Evolutionary conservation across 2,888 invertebrate genomes (phyloP), one percentile per base, ranked within the genome.

Genomic region (Branchinecta sandiegonensis): DNA sequence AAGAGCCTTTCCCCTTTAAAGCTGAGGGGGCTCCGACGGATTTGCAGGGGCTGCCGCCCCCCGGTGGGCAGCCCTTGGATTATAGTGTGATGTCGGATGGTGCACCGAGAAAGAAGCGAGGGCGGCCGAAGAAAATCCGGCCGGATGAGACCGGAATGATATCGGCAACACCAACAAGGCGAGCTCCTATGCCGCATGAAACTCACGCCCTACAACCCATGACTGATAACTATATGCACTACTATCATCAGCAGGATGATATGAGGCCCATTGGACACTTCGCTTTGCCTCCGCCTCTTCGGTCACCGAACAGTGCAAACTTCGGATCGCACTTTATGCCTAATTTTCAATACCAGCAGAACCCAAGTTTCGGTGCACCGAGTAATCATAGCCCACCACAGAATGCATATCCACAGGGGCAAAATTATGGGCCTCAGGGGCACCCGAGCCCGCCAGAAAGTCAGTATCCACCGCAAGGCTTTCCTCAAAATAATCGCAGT

Each of bases 101-200:
- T 12, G 71, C 73, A 23, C 72, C 72, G n/a, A 73, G 72, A 69
- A 74, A 74, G 70, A 73, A 74, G 67, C 70, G 74, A n/a, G 74
- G 74, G 23, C 70, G 74, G n/a, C 90, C 91, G 71, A 90, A 90
- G 80, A 91, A 91, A 78, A 85, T 87, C 17, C 87, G 86, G 76
- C 83, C 83, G 75, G 87, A 84, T 76, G 86, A 83, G 37, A 66
- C 47, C 5, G 17, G 17, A 17, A 65, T 66, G 47, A 67, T 46
- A 37, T 46, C 17, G 17, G 17, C 23, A n/a, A n/a, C 14, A 13
- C 67, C 46, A 46, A 47, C 67, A 47, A 14, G 14, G 67, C 9
- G 14, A 12, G 9, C 48, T n/a, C 14, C 48, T n/a, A 67, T 46
- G 70, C 14, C 65, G 67, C 47, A 68, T 66, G 66, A 67, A 67